These are phyloP conservation scores for Addax nasomaculatus DNA, from an alignment of 2,113 vertebrate species.

Conservation along the genomic window DNA sequence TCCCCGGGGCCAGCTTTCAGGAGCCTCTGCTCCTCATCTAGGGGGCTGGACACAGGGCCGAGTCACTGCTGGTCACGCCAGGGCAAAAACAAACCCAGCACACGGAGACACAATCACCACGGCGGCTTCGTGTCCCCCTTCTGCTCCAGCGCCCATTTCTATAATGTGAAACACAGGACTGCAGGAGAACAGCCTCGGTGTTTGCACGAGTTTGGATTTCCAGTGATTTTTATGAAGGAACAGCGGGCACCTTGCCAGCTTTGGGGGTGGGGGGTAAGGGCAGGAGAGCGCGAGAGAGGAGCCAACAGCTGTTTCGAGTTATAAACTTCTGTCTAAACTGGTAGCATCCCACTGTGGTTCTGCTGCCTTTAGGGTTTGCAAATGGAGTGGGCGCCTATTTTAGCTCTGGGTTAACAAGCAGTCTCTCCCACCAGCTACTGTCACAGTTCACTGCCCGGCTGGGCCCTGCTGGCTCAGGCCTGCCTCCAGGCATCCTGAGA, in stretches of 20 bases:
- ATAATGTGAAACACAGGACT: not conserved
- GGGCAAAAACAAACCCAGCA: not conserved
- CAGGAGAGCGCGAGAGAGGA: not conserved
- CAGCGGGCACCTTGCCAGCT: slow-evolving; percentile 16
- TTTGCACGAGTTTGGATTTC: not conserved
- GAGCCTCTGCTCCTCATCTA: not conserved
- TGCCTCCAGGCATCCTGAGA: slow-evolving; percentile 16
- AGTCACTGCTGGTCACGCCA: not conserved
- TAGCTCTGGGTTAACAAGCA: slow-evolving; percentile 49
- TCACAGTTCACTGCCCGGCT: not conserved
- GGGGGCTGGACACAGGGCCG: not conserved
- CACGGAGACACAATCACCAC: not conserved
- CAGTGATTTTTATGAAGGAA: slow-evolving; percentile 23
- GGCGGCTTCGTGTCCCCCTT: not conserved
- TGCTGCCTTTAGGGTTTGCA: slow-evolving; percentile 43
- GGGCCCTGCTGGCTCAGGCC: not conserved
- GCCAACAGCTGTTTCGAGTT: slow-evolving; percentile 54
- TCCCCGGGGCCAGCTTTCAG: slow-evolving; percentile 29
- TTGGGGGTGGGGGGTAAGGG: not conserved
- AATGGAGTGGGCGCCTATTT: slow-evolving; percentile 49
- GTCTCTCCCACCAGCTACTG: slow-evolving; percentile 12
- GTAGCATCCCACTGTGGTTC: slow-evolving; percentile 35
- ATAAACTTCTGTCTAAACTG: slow-evolving; percentile 25
- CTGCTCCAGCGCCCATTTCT: not conserved
- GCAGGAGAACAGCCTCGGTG: not conserved